phyloP scores from a whole-genome alignment of 2,888 invertebrate species.

The Diaperis boleti region DNA sequence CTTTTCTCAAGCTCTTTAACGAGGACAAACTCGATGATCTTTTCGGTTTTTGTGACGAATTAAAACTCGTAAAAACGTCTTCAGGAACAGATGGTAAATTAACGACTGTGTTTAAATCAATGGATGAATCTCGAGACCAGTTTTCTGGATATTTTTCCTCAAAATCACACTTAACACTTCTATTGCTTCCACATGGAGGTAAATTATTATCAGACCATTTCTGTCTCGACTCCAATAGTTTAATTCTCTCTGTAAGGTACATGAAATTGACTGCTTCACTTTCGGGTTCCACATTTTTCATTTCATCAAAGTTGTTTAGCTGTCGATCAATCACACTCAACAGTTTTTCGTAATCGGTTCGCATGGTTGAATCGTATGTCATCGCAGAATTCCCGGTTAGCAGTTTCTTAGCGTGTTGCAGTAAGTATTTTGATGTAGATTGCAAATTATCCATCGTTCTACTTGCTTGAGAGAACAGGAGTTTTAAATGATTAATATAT shows the following conservation, averaged over 20 bases:
- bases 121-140: conserved; percentile 65
- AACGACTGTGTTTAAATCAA: conserved; percentile 64
- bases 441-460: conserved; percentile 61
- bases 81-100: conserved; percentile 67
- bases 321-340: conserved; percentile 62
- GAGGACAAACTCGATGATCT: conserved; percentile 66
- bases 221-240: conserved; percentile 56
- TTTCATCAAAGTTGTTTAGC: conserved; percentile 59
- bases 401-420: conserved; percentile 61
- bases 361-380: conserved; percentile 42
- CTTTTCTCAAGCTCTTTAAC: conserved; percentile 66
- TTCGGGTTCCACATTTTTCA: conserved; percentile 52
- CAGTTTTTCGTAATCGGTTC: conserved; percentile 61
- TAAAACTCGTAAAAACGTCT: conserved; percentile 65
- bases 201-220: conserved; percentile 50
- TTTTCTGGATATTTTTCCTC: conserved; percentile 68
- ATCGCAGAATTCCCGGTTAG: conserved; percentile 50
- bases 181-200: conserved; percentile 56
- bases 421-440: conserved; percentile 59
- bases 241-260: conserved; percentile 61
- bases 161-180: conserved; percentile 63
- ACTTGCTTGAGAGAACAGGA: conserved; percentile 60
- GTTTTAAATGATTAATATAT: conserved; percentile 62
- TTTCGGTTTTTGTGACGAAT: conserved; percentile 59
- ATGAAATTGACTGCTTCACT: conserved; percentile 46